Percentiles rank a stretch among this genome's conserved stretches.
phyloP scores from a whole-genome alignment of 2,888 invertebrate species.

The Poecilobothrus nobilitatus region DNA sequence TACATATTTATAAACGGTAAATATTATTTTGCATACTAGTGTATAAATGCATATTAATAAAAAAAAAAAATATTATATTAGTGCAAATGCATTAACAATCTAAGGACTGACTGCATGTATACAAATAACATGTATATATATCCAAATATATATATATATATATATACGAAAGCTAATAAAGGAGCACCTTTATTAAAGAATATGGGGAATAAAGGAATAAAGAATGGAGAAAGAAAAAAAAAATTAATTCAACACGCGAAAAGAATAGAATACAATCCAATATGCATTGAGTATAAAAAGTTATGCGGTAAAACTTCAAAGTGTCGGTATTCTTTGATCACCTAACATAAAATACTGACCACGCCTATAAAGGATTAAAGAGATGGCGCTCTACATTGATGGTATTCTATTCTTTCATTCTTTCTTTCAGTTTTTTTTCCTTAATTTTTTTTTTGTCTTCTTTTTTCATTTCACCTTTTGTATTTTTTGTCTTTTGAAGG shows the following conservation, averaged over 20 bases:
- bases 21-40: too few relatives aligned
- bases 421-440: neutral
- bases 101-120: too few relatives aligned
- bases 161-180: too few relatives aligned
- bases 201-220: neutral
- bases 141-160: too few relatives aligned
- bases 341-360: conserved; percentile 45
- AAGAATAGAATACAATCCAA: neutral
- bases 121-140: too few relatives aligned
- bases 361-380: conserved; percentile 46
- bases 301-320: conserved; percentile 39
- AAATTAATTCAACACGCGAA: neutral
- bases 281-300: conserved; percentile 20
- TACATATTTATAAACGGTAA: too few relatives aligned
- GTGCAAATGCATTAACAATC: too few relatives aligned
- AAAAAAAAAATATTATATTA: too few relatives aligned
- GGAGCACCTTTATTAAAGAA: too few relatives aligned
- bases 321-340: conserved; percentile 43
- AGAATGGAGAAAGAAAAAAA: neutral
- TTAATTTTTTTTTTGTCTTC: neutral
- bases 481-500: too few relatives aligned
- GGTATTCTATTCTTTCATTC: neutral
- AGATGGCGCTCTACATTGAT: conserved; percentile 39
- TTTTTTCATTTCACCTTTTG: neutral
- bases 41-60: too few relatives aligned